Base-by-base conservation (phyloP, 2,113 vertebrate species). In the Mugil cephalus region DNA sequence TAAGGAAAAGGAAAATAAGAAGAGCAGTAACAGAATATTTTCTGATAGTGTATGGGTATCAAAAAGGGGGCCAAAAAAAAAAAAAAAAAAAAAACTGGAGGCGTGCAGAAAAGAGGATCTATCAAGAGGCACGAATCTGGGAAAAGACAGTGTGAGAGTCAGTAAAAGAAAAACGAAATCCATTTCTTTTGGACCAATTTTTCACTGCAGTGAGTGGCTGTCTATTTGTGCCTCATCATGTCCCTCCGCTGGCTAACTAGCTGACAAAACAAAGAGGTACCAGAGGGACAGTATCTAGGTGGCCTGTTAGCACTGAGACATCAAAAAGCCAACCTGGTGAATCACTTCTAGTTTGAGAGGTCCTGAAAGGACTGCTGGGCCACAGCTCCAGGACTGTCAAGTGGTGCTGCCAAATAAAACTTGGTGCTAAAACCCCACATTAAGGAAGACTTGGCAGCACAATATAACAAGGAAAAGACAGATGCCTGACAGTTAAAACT, bases 231-330 rank as follows among this genome's bases (percentile, higher is more conserved):
- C 80, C 45, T 74, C 74, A 59, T 21, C 55, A 10, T 5, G 48
- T 30, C 47, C 69, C 48, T 71, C 47, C 34, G 54, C 52, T 15
- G 9, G 54, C 60, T 83, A 87, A 87, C 79, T 73, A 89, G 59
- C 79, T 85, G 82, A 83, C 87, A 82, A 74, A 74, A 77, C 69
- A 54, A 24, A 81, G 65, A n/a, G 35, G 52, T 43, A 47, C 13
- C 51, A n/a, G n/a, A n/a, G n/a, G n/a, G n/a, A 24, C 46, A 67
- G 36, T 53, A 61, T 53, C 53, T 40, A 43, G 51, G 24, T 38
- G 13, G 62, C 47, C 77, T 68, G 80, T 72, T 71, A 59, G 65
- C 45, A 8, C 58, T 0, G 2, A 79, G 21, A 66, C 66, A 82
- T 82, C 84, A 82, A 60, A 80, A 55, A 60, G 45, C 36, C 53